phyloP scores from a whole-genome alignment of 2,888 invertebrate species.

The Orchesella flavescens region DNA sequence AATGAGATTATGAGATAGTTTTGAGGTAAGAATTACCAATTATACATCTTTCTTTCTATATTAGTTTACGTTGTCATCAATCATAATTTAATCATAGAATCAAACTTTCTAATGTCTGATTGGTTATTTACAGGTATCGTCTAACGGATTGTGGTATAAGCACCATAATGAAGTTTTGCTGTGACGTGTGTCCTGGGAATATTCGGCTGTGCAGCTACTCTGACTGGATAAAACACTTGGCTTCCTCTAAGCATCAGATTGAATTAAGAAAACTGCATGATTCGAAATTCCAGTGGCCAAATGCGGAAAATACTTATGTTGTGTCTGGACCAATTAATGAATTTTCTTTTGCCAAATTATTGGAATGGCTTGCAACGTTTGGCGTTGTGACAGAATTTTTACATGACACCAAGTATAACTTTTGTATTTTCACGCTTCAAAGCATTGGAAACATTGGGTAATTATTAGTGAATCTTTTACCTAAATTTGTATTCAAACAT shows the following conservation, averaged over 20 bases:
- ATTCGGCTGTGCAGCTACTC: neutral
- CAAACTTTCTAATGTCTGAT: too few species aligned
- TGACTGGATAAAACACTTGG: conserved; percentile 13
- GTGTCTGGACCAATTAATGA: neutral
- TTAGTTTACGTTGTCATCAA: too few species aligned
- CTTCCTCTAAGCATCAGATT: neutral
- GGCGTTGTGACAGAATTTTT: conserved; percentile 28
- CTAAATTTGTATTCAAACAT: too few species aligned
- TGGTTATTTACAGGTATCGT: too few species aligned
- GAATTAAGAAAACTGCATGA: neutral
- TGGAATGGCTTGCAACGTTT: conserved; percentile 22
- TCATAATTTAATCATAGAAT: too few species aligned
- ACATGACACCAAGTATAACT: neutral
- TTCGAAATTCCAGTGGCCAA: conserved; percentile 7
- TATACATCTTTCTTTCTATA: too few species aligned
- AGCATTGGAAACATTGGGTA: neutral
- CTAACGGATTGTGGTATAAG: neutral
- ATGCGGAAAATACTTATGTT: conserved; percentile 28
- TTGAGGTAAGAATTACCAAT: too few species aligned
- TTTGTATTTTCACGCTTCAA: conserved; percentile 27
- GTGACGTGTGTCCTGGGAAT: neutral
- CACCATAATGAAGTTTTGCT: conserved; percentile 2
- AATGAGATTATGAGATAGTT: too few species aligned
- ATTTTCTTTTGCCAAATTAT: neutral
- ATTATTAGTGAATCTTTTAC: neutral